Percentiles rank a stretch among this genome's conserved stretches.
phyloP scores from a whole-genome alignment of 2,113 vertebrate genomes.

The Aegithalos caudatus region DNA sequence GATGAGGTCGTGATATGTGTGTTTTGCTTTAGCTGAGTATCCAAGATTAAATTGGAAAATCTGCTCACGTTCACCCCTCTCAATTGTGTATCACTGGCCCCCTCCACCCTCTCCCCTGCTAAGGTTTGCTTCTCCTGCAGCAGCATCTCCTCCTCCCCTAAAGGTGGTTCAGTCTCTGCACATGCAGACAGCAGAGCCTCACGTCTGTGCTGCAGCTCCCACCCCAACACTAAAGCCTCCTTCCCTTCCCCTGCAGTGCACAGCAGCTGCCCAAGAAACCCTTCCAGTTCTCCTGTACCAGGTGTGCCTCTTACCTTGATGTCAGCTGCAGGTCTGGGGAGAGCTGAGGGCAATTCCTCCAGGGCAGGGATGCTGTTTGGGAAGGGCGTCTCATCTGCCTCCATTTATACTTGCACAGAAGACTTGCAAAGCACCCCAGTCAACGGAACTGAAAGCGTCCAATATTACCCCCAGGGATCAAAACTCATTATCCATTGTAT shows the following conservation, averaged over 20 bases:
- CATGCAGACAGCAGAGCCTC: not conserved
- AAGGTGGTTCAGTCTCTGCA: not conserved
- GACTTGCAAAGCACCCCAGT: not conserved
- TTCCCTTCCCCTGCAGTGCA: not conserved
- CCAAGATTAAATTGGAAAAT: not conserved
- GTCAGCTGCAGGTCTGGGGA: not conserved
- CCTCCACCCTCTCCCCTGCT: not conserved
- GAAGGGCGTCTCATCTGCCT: rapidly evolving
- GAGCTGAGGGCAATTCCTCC: not conserved
- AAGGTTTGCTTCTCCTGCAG: not conserved
- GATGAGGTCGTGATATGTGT: not conserved
- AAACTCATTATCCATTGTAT: not conserved
- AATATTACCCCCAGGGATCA: not conserved
- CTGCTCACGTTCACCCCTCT: not conserved
- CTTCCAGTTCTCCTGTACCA: not conserved
- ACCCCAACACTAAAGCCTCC: not conserved
- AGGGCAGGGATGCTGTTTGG: rapidly evolving
- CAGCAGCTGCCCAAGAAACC: not conserved
- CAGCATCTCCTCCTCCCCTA: not conserved
- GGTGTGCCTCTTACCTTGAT: not conserved
- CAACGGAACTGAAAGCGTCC: not conserved
- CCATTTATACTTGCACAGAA: not conserved
- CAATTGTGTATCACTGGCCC: not conserved
- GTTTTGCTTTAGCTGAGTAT: rapidly evolving
- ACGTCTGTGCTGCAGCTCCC: not conserved